Base-by-base conservation (phyloP, 1,140 invertebrate genomes). In the Drosophila albomicans region DNA sequence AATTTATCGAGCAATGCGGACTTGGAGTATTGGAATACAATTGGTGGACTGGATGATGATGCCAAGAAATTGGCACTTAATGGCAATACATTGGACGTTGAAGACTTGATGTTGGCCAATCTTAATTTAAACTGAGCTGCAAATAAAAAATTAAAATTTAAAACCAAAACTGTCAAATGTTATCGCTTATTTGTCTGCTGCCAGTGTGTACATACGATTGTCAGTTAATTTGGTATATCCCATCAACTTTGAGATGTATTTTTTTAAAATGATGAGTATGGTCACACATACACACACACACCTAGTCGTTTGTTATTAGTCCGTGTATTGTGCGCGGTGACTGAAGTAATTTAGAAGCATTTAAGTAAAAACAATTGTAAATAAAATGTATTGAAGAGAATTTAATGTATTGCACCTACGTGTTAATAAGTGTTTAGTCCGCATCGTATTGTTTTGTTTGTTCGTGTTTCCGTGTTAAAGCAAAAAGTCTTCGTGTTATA, bases 31-130 rank as follows among this genome's bases (percentile, higher is more conserved):
- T 87, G 79, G 52, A 56, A 75, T 8, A 62, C 70, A 13, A 59
- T 72, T 32, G 79, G 80, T 25, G 81, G 80, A 3, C 61, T 92
- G 6, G 91, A 92, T 62, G 91, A 92, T 58, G 91, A 92, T 56
- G 85, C 91, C 4, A 92, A 88, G 32, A 82, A 91, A 28, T 52
- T 84, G 38, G 91, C 78, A 0, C 30, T 91, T 58, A 62, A 79
- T 38, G 68, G 76, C 32, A 87, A 76, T 15, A 45, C 49, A 5
- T 30, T 76, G 5, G 72, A 86, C 0, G 32, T 86, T 1, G 82
- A 87, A 68, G 15, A 69, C 30, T 43, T 79, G 52, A 25, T 79
- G 25, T 48, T 82, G 20, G 30, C 62, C 5, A 71, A 78, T 20
- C 59, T 71, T 13, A 79, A 69, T 45, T 54, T 69, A 32, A 49